Base-by-base conservation (phyloP, 2,113 vertebrate genomes). In the Stegostoma tigrinum region DNA sequence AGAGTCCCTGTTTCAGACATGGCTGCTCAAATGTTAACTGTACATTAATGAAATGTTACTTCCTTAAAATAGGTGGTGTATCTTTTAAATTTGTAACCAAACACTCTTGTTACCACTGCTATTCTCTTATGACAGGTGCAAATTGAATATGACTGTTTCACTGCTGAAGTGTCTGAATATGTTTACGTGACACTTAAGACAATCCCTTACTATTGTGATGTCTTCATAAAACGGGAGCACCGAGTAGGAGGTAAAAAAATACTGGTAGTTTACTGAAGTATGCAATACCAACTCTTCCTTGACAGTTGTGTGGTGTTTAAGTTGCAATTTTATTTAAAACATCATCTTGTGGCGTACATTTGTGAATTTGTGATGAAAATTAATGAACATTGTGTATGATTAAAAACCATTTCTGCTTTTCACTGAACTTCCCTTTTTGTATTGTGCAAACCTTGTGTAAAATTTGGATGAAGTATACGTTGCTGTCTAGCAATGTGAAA, bases 101-200 rank as follows among this genome's bases (percentile, higher is more conserved):
- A 89, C 48, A 89, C 45, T 87, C 7, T 52, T 86, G 42, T 86
- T 19, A 42, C 19, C 42, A 45, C 45, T 48, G 21, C 42, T 48
- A 72, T 95, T 72, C 68, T 72, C 96, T 96, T 96, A 96, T 17
- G 96, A 61, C 96, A 99, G 99, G 97, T 99, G 64, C 97, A 98
- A 68, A 96, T 99, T 45, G 97, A 97, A 64, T 98, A 98, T n/a
- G 97, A 98, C 95, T 99, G 98, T 96, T 97, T 98, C 48, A 96
- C 97, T 93, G 97, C 98, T 94, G 96, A 95, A 5, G 97, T 97
- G 34, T 97, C 97, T 85, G 98, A 99, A 64, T 97, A 97, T 55
- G 96, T 98, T 68, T 96, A 97, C 14, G 96, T 99, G n/a, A 98
- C 97, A 21, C 96, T 99, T 96, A 98, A 97, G 96, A 98, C 98